Conservation (phyloP, 2,888 invertebrate genomes). For the Calameuta pallipes region DNA sequence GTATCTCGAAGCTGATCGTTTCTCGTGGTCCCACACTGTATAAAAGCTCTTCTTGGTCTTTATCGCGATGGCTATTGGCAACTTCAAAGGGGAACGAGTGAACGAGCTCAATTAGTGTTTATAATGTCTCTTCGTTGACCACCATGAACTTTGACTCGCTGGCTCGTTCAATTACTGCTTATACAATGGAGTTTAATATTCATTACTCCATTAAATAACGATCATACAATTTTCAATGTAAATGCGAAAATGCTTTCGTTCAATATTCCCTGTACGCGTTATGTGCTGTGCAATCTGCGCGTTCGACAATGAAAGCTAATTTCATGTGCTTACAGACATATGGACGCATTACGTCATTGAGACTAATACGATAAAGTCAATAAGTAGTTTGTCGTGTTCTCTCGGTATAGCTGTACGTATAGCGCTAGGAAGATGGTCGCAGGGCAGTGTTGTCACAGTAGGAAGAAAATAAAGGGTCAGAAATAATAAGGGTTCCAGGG, state of each 20-base stretch:
- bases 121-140: neutral
- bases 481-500: neutral
- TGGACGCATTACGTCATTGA: neutral
- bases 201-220: neutral
- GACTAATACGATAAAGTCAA: neutral
- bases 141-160: neutral
- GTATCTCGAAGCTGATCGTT: neutral
- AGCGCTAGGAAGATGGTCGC: neutral
- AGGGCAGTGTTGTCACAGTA: neutral
- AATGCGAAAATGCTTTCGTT: neutral
- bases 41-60: neutral
- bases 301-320: neutral
- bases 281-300: neutral
- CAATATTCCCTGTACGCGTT: neutral
- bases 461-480: neutral
- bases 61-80: neutral
- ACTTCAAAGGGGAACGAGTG: neutral
- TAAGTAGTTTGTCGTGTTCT: neutral
- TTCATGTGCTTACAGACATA: neutral
- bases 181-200: slow-evolving; percentile 1
- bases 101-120: neutral
- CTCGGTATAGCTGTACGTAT: neutral
- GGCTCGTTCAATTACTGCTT: neutral
- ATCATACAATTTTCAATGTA: neutral
- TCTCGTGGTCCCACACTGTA: neutral